Base-by-base conservation (phyloP, 2,797 vertebrate genomes). In the Cynodonichthys magdalenae region DNA sequence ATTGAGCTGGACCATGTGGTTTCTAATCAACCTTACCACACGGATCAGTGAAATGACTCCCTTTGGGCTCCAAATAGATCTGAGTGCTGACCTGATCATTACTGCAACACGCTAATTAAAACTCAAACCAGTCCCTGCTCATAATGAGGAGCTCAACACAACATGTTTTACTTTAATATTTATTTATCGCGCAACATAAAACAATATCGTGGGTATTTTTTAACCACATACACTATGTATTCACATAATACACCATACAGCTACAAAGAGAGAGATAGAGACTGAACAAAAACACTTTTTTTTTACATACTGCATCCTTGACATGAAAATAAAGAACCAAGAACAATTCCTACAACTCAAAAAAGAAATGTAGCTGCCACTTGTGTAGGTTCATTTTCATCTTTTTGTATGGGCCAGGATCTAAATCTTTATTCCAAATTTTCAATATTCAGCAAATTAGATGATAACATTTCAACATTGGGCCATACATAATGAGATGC, bases 211-310 rank as follows among this genome's bases (percentile, higher is more conserved):
- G 93, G 93, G 66, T 63, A 89, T 84, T 74, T 84, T 74, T 65
- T 51, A 49, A 89, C 92, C 94, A 94, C 93, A 93, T 94, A 94
- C 92, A 92, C 93, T 94, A 94, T 94, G 92, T 94, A 94, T 94
- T 94, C 93, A 94, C 94, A 94, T 94, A 89, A 93, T 93, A 94
- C 94, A 94, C 92, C 92, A 93, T 91, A 94, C 94, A 94, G 92
- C 93, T 94, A 94, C 94, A 92, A 93, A 94, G 92, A 93, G 91
- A 94, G 92, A 93, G 91, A 92, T 89, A 93, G 90, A 92, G 91
- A 92, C 89, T 87, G 82, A 93, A 94, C 89, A 90, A 59, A 59
- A 59, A 58, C 55, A 58, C 55, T 47, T 20, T 65, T 47, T 20
- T 65, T 92, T 89, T 93, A 94, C 94, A 94, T 94, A 94, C 93